These are phyloP conservation scores for Leptodactylus fuscus DNA, from an alignment of 2,113 vertebrate genomes.

Conservation along the genomic window DNA sequence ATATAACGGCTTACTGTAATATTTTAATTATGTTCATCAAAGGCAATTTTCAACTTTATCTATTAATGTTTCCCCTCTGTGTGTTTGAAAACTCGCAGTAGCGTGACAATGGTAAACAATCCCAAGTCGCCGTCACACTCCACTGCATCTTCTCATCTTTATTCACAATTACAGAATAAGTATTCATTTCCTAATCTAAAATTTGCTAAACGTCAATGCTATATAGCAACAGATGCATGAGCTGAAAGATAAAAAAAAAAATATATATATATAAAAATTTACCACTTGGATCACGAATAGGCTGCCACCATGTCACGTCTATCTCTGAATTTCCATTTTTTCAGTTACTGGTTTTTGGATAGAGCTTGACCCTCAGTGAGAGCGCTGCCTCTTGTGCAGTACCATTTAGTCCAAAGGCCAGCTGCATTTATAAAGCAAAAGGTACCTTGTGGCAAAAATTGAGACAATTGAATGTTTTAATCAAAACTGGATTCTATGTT, in stretches of 20 bases:
- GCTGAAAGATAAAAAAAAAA: background rate
- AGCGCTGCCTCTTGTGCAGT: background rate
- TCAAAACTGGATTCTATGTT: background rate
- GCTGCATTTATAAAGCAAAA: conserved; percentile 3
- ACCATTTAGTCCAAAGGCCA: background rate
- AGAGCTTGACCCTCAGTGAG: conserved; percentile 8
- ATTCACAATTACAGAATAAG: background rate
- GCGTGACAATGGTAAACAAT: conserved; percentile 56
- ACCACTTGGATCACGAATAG: conserved; percentile 32
- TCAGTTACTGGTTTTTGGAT: conserved; percentile 35
- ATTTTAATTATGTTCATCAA: conserved; percentile 60
- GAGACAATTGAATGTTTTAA: background rate
- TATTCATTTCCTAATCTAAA: conserved; percentile 5
- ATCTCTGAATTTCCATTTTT: conserved; percentile 43
- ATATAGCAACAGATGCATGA: background rate
- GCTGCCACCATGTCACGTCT: conserved; percentile 17
- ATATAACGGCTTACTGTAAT: conserved; percentile 59
- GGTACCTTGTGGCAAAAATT: conserved; percentile 21
- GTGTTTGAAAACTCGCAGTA: conserved; percentile 53
- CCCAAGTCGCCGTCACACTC: conserved; percentile 7
- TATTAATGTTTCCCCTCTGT: conserved; percentile 56
- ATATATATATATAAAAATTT: background rate
- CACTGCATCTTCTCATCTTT: conserved; percentile 11
- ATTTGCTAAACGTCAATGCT: background rate
- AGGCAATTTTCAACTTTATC: conserved; percentile 61